Evolutionary conservation across 2,797 vertebrate species (phyloP).

Genomic region (Rallus crepitans): DNA sequence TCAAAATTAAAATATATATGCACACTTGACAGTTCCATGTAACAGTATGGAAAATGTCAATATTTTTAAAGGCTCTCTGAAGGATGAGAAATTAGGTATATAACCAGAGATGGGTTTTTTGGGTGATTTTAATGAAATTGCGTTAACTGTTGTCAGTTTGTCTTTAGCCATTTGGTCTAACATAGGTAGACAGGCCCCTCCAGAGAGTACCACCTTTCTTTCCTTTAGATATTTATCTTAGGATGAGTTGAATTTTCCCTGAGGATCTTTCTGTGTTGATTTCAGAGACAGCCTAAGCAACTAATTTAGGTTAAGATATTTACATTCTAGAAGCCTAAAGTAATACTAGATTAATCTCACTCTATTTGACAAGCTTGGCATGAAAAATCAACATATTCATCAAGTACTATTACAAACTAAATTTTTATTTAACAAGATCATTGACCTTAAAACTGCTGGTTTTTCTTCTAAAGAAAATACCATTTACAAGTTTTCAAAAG

Average conservation of each 20-base stretch:
- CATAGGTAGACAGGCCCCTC: background rate
- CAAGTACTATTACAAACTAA: background rate
- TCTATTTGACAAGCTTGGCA: constrained; percentile 37
- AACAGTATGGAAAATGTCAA: constrained; percentile 35
- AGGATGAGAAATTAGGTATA: constrained; percentile 22
- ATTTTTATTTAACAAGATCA: background rate
- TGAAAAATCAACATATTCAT: constrained; percentile 22
- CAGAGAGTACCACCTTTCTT: background rate
- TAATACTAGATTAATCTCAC: background rate
- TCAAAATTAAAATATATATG: constrained; percentile 39
- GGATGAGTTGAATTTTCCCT: background rate
- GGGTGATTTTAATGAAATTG: background rate
- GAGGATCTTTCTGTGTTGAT: background rate
- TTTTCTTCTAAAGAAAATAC: background rate
- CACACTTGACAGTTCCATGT: background rate
- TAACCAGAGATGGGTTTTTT: fast-evolving
- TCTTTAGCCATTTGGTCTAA: background rate
- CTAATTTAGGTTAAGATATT: background rate
- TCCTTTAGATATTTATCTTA: background rate
- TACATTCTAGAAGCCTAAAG: background rate
- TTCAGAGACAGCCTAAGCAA: constrained; percentile 41
- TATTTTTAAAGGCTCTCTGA: constrained; percentile 40
- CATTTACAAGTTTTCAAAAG: background rate
- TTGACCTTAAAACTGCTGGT: background rate
- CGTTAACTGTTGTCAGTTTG: background rate